Base-by-base conservation (phyloP, 2,888 invertebrate species). In the Caenorhabditis sp. region DNA sequence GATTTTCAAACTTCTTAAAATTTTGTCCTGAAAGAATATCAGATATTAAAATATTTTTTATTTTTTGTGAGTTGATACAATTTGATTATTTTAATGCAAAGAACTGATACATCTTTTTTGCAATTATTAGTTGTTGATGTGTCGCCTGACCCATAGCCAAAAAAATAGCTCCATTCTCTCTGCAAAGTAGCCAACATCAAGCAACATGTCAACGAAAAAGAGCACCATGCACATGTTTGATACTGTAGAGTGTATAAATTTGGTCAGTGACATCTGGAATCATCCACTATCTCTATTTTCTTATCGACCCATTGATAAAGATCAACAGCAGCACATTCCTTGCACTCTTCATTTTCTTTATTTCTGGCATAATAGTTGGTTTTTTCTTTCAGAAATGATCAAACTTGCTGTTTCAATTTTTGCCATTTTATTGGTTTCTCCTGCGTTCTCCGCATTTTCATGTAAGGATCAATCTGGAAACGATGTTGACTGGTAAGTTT, bases 391-490 rank as follows among this genome's bases (percentile, higher is more conserved):
- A n/a, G 25, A 59, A 38, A 26, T 59, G 59, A 14, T 59, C 38
- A 21, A 23, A 17, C 17, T 25, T 27, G 25, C n/a, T 25, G 5
- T 56, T 2, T 43, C 43, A 12, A 12, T 43, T 43, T 43, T 10
- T 43, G 43, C 43, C 14, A 43, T 43, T 17, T 43, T 43, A 17
- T 17, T 43, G 43, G 56, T 73, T 14, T 20, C 68, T 1, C n/a
- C 50, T 1, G 59, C 70, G 0, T 61, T 59, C 53, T 66, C 70
- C 1, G 79, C 78, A 3, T 80, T 84, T 43, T 79, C 81, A 1
- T 84, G 84, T 63, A 82, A 83, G 58, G 83, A 84, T 68, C 84
- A 84, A 61, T 73, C 73, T 57, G 77, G 78, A 58, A 77, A 73
- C 1, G 81, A 83, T 74, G 83, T 84, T 49, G 82, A 83, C 38